A percentile compares a stretch with the other conserved stretches of the same genome.
phyloP scores from a whole-genome alignment of 2,888 invertebrate species.

The Hirtodrosophila alboralis region DNA sequence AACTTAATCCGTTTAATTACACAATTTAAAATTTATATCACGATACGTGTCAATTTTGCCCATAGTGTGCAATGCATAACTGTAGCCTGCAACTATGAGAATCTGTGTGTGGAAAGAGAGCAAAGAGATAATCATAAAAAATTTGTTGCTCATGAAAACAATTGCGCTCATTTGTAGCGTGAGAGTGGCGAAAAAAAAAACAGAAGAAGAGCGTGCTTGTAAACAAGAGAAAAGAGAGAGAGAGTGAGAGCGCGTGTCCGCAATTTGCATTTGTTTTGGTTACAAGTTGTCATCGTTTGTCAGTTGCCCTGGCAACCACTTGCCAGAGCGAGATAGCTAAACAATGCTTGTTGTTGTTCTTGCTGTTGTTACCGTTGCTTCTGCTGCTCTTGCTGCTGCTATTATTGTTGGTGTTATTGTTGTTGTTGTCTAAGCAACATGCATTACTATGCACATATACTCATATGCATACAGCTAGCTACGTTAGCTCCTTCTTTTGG shows the following conservation, averaged over 20 bases:
- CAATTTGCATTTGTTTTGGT: constrained; percentile 72
- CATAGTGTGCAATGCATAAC: not conserved
- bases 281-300: constrained; percentile 70
- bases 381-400: too few species aligned
- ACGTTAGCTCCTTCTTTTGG: constrained; percentile 37
- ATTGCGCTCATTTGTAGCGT: constrained; percentile 69
- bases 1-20: too few species aligned
- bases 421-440: constrained; percentile 64
- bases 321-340: constrained; percentile 35
- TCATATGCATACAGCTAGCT: constrained; percentile 10
- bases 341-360: constrained; percentile 10
- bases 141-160: constrained; percentile 70
- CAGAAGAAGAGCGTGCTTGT: not conserved
- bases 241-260: constrained; percentile 22
- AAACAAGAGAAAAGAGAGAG: constrained; percentile 10
- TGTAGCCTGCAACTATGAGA: not conserved
- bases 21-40: too few species aligned
- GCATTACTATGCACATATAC: constrained; percentile 50
- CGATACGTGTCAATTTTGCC: too few species aligned
- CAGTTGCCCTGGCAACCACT: constrained; percentile 65
- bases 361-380: constrained; percentile 9
- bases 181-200: constrained; percentile 11
- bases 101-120: constrained; percentile 2
- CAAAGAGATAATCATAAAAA: constrained; percentile 68
- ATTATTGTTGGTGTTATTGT: constrained; percentile 3